Base-by-base conservation (phyloP, 2,113 vertebrate species). In the Notarius lentiginosus region DNA sequence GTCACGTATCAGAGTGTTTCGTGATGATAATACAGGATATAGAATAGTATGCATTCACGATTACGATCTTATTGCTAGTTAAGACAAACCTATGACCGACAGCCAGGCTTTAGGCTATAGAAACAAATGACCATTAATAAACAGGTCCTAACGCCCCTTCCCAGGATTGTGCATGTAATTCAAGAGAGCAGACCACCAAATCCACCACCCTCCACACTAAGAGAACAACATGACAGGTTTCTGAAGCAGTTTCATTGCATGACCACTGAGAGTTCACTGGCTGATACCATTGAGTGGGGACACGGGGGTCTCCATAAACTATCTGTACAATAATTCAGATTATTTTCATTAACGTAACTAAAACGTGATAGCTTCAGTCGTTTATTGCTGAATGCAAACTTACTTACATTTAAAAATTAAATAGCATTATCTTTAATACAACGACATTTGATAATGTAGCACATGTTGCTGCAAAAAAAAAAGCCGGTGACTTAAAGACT, bases 231-330 rank as follows among this genome's bases (percentile, higher is more conserved):
- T 47, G 90, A 89, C 89, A 93, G 88, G 89, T 90, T 89, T 93
- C 89, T 88, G 90, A 92, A 90, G 91, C 86, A 88, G 91, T 90
- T 91, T 84, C 85, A 86, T 73, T 89, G 89, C 92, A 82, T 91
- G 93, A 90, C 91, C 94, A 93, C 87, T 87, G 91, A 91, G 90
- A 92, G 93, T 94, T 93, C 91, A 94, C 88, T 86, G 88, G 93
- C 92, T 91, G 89, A 89, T 87, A 94, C 92, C 93, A 93, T 88
- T 88, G 85, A 85, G 90, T 63, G 85, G 86, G 30, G 34, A 88
- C 90, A 88, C 41, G 91, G 93, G 92, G 92, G 93, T 88, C 85
- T 91, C 86, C 75, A 82, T 82, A 86, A 86, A 90, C 90, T 89
- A 86, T 80, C n/a, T 63, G 5, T n/a, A 86, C 27, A 84, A 86